Base-by-base conservation (phyloP, 2,113 vertebrate genomes). In the Butorides virescens region DNA sequence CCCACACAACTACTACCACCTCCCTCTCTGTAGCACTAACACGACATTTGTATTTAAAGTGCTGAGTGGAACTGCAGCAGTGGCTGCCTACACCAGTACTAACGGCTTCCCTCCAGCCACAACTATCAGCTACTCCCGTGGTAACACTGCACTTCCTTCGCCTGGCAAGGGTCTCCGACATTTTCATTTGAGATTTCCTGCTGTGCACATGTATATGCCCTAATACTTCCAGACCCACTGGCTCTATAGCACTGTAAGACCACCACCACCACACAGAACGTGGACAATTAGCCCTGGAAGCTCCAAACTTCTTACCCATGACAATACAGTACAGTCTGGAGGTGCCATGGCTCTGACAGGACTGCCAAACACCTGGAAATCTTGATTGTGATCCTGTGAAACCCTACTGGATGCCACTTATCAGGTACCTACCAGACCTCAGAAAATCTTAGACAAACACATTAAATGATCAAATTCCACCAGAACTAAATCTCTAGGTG, bases 131-230 rank as follows among this genome's bases (percentile, higher is more conserved):
- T 50, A 7, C 42, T 81, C 65, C 29, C 9, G 2, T 9, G 16
- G 34, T 15, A 63, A 59, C 16, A 5, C 29, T 34, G 36, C 55
- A 52, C 34, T 83, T 52, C 3, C 2, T 26, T 63, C 42, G 53
- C 2, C 29, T 63, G 36, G 55, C 10, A 2, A 20, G 14, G 26
- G 6, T 34, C 59, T 78, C 50, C 0, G 1, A 21, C 1, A 5
- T 62, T 77, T 63, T 46, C 6, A 16, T 0, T 27, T 59, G 29
- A 7, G 3, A 59, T 20, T 72, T 87, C 12, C 44, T 81, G 20
- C 81, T 77, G 55, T 75, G 59, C 44, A 21, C 29, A 73, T 1
- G 0, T 29, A 14, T 17, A 30, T 14, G 44, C 23, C 37, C 20
- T 18, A 10, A 29, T 3, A 15, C 32, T 47, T 75, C 27, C 79